Base-by-base conservation (phyloP, 2,113 vertebrate genomes). In the Peromyscus polionotus region DNA sequence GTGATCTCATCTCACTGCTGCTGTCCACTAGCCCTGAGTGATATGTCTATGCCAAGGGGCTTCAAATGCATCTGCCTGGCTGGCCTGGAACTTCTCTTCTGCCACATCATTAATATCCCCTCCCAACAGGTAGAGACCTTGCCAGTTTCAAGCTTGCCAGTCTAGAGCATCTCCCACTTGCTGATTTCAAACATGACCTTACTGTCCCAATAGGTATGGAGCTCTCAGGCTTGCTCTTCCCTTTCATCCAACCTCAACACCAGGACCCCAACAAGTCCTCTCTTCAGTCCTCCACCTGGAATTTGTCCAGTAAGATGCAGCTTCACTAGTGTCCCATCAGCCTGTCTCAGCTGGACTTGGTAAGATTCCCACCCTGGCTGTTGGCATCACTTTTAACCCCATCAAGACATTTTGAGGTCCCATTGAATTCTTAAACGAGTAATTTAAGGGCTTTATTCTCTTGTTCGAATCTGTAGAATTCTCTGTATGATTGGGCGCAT, bases 281-380 rank as follows among this genome's bases (percentile, higher is more conserved):
- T 70, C 42, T 19, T 68, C 45, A 7, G 12, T 11, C 33, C 65
- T n/a, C 65, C n/a, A 28, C 12, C 3, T 20, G n/a, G 45, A 70
- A 14, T n/a, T 70, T 70, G 31, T 36, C 20, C 33, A 54, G 3
- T 8, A 54, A 70, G 5, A 5, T 26, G 1, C 45, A 70, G 17
- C 6, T n/a, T 26, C 33, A 70, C 65, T 16, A 7, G 20, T 68
- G 28, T 48, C 45, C 8, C 48, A 88, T n/a, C 12, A 24, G 51
- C 7, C 48, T 20, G 9, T 28, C 19, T 9, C 28, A 24, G 19
- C 16, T n/a, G 5, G 0, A 22, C 48, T 16, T 54, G 7, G 1
- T 3, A 8, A 5, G 20, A 88, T 24, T 51, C 8, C 11, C 22
- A n/a, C 54, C 33, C 3, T 1, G 13, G 11, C 67, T 22, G 16